Conservation (phyloP, 1,140 invertebrate genomes). For the Patella vulgata region DNA sequence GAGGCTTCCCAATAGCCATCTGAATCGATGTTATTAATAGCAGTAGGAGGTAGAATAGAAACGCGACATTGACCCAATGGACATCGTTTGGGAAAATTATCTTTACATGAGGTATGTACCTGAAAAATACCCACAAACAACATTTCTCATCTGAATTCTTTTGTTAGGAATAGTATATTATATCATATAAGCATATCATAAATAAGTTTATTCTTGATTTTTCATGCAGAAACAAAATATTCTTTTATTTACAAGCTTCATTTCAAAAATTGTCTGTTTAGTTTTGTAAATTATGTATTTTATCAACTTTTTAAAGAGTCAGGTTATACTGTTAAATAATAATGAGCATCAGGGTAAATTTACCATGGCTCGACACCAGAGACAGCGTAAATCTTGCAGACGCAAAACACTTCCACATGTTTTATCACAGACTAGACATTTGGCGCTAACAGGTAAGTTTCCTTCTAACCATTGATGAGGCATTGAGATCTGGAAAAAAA, state of each 20-base stretch:
- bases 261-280: too few relatives aligned
- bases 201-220: too few relatives aligned
- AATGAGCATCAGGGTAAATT: conserved; percentile 18
- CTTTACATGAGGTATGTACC: conserved; percentile 88
- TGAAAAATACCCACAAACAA: conserved; percentile 30
- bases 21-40: conserved; percentile 85
- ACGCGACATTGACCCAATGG: conserved; percentile 86
- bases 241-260: too few relatives aligned
- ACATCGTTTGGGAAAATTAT: conserved; percentile 73
- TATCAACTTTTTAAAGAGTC: too few relatives aligned
- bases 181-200: too few relatives aligned
- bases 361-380: conserved; percentile 91
- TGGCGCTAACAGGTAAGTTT: conserved; percentile 92
- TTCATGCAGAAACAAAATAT: too few relatives aligned
- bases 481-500: conserved; percentile 82
- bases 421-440: conserved; percentile 94
- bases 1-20: conserved; percentile 88
- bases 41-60: conserved; percentile 92
- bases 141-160: background rate
- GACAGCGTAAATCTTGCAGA: conserved; percentile 94
- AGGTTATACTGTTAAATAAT: too few relatives aligned
- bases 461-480: conserved; percentile 99
- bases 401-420: conserved; percentile 95
- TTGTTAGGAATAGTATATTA: too few relatives aligned
- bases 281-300: too few relatives aligned